A percentile compares a stretch with the other conserved stretches of the same genome.
These are phyloP conservation scores for pig (Sus scrofa) DNA, from an alignment of 2,113 vertebrate species.

Conservation along the genomic window DNA sequence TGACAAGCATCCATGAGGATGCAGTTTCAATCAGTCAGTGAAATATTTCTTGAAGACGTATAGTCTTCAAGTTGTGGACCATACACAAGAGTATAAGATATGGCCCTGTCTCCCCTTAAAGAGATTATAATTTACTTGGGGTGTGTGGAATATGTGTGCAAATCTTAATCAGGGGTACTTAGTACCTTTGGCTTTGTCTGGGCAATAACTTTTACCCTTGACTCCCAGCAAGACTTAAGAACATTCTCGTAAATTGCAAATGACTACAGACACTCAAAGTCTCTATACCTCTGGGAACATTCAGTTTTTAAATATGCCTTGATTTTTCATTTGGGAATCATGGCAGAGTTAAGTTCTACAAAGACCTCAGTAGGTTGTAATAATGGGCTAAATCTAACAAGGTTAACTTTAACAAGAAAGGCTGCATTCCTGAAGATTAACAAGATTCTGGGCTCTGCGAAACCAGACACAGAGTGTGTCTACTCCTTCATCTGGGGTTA, in stretches of 20 bases:
- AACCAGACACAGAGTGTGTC: not conserved
- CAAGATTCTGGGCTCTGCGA: not conserved
- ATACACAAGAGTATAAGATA: not conserved
- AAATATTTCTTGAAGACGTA: not conserved
- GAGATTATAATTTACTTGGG: not conserved
- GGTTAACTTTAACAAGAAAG: not conserved
- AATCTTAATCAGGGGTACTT: not conserved
- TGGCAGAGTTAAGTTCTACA: not conserved
- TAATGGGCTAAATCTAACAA: not conserved
- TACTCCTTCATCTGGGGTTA: not conserved
- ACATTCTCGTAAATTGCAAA: not conserved
- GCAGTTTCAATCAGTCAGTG: not conserved
- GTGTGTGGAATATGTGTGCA: rapidly evolving
- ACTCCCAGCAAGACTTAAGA: not conserved
- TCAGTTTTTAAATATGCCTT: constrained; percentile 1
- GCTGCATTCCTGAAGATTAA: not conserved
- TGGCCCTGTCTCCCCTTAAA: not conserved
- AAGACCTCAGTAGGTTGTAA: not conserved
- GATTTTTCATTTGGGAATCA: constrained; percentile 12
- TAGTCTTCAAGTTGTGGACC: not conserved
- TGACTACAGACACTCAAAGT: not conserved
- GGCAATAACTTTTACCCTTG: not conserved
- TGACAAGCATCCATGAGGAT: no score
- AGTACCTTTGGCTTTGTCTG: not conserved
- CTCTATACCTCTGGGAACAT: not conserved